These are phyloP conservation scores for Protula sp. DNA, from an alignment of 2,888 invertebrate genomes.

Conservation along the genomic window DNA sequence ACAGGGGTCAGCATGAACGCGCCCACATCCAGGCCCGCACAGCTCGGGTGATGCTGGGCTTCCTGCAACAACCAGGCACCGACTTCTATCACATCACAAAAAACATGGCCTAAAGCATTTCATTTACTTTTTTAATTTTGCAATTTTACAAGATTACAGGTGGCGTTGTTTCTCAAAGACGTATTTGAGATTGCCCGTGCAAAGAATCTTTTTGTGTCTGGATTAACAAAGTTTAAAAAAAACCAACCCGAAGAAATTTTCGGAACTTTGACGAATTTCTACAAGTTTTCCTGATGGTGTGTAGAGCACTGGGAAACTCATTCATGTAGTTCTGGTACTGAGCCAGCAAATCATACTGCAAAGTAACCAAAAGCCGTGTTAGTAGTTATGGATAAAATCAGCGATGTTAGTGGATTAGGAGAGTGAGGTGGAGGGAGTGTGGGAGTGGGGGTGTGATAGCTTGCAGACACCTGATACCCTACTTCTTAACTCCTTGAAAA, in stretches of 20 bases:
- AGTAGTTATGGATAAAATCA: too few relatives aligned
- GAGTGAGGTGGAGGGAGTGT: too few relatives aligned
- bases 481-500: too few relatives aligned
- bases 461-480: too few relatives aligned
- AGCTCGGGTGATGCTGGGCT: slow-evolving; percentile 40
- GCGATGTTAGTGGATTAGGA: too few relatives aligned
- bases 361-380: too few relatives aligned
- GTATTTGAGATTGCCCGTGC: too few relatives aligned
- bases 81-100: neutral
- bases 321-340: slow-evolving; percentile 55
- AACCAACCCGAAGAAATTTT: slow-evolving; percentile 50
- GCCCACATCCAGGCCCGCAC: slow-evolving; percentile 51
- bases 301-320: slow-evolving; percentile 54
- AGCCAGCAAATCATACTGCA: slow-evolving; percentile 46
- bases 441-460: too few relatives aligned
- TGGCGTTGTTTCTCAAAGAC: too few relatives aligned
- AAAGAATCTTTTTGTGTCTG: too few relatives aligned
- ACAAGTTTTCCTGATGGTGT: slow-evolving; percentile 52
- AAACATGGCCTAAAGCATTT: neutral
- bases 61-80: slow-evolving; percentile 26
- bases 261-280: slow-evolving; percentile 48
- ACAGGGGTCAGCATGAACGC: slow-evolving; percentile 54
- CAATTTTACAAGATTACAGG: neutral
- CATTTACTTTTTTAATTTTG: neutral
- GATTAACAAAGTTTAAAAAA: too few relatives aligned